Evolutionary conservation across 2,113 vertebrate species (phyloP).

Genomic region (Pseudorhombus dupliciocellatus): DNA sequence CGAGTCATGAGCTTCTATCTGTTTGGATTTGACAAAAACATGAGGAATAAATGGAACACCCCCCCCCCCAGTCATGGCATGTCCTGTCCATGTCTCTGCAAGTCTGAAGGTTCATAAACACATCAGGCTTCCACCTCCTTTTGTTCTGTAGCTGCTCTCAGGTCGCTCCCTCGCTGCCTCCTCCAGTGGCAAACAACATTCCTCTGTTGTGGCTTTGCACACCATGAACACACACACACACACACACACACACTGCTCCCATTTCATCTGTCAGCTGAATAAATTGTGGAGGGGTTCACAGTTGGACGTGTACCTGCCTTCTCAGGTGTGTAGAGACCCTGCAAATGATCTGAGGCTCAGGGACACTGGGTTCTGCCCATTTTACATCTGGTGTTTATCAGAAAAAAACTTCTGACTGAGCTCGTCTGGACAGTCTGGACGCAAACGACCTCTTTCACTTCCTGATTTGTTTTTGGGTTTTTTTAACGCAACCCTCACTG

Average conservation of each 20-base stretch:
- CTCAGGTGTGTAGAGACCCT: not conserved
- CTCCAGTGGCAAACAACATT: constrained; percentile 75
- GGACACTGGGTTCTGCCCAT: not conserved
- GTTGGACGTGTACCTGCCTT: not conserved
- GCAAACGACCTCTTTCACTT: not conserved
- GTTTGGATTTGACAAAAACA: not conserved
- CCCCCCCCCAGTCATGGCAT: no score
- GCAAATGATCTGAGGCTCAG: no score
- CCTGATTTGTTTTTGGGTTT: not conserved
- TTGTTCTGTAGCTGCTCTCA: constrained; percentile 46
- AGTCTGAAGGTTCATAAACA: constrained; percentile 51
- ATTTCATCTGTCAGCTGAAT: not conserved
- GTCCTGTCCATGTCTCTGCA: constrained; percentile 67
- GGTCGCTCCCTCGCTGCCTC: constrained; percentile 61
- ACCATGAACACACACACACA: constrained; percentile 50
- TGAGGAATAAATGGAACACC: constrained; percentile 1
- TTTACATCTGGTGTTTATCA: no score
- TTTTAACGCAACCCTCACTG: not conserved
- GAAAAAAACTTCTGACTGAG: not conserved
- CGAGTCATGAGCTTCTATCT: not conserved
- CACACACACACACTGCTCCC: not conserved
- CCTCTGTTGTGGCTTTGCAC: constrained; percentile 46
- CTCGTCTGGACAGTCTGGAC: not conserved
- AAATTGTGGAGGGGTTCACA: not conserved
- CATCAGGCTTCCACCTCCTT: constrained; percentile 36